Conservation (phyloP, 37 sponge, comb jelly and placozoan genomes). For the Hexactinellida sp. region DNA sequence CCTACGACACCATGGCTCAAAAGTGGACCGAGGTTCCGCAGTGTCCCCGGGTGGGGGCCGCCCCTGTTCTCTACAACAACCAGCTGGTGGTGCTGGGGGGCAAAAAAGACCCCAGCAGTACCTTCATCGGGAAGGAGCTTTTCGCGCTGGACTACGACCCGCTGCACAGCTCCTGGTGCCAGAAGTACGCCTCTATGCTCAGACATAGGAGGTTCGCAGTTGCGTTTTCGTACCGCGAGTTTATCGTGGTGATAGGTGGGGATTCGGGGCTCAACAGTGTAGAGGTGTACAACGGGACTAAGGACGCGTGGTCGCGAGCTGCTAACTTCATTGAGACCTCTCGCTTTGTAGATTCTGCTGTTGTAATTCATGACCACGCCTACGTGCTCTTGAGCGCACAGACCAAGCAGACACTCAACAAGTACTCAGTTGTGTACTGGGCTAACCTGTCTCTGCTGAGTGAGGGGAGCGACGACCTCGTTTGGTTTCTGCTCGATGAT, state of each 20-base stretch:
- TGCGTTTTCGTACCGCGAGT: neutral
- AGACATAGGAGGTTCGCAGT: constrained; percentile 1
- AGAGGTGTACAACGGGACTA: neutral
- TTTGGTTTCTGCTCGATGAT: neutral
- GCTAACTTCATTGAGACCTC: constrained; percentile 12
- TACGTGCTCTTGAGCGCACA: constrained; percentile 1
- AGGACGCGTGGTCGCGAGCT: constrained; percentile 5
- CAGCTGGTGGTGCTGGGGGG: neutral
- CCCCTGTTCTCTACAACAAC: neutral
- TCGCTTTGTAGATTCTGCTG: constrained; percentile 7
- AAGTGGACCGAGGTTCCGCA: neutral
- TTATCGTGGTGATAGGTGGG: constrained; percentile 9
- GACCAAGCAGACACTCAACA: constrained; percentile 9
- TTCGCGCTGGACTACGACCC: constrained; percentile 14
- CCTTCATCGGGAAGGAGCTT: constrained; percentile 9
- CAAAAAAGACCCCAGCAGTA: constrained; percentile 2
- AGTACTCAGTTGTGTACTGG: neutral
- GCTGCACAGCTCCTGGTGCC: neutral
- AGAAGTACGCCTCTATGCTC: constrained; percentile 13
- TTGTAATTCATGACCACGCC: constrained; percentile 3
- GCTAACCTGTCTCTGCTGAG: neutral
- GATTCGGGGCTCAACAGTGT: neutral
- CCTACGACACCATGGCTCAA: neutral
- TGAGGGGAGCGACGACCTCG: neutral
- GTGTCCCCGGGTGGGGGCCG: neutral